A percentile compares a stretch with the other conserved stretches of the same genome.
Conservation (phyloP, 2,113 vertebrate species). For the Clupea harengus region DNA sequence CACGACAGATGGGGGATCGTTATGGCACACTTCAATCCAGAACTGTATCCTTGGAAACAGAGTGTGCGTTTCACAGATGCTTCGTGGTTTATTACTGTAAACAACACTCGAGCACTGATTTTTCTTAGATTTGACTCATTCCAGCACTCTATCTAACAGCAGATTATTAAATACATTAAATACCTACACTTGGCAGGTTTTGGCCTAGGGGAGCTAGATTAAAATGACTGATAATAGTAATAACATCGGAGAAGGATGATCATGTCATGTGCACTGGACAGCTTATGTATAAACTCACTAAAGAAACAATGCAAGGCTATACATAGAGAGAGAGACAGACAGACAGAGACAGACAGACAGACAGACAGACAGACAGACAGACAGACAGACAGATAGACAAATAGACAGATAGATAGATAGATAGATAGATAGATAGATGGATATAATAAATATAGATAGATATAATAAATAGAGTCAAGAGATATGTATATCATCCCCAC, state of each 20-base stretch:
- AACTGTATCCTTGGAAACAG: constrained; percentile 54
- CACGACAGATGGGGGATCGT: constrained; percentile 54
- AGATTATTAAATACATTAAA: not conserved
- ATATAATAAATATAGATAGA: not conserved
- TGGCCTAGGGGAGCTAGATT: not conserved
- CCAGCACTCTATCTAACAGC: not conserved
- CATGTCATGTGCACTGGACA: not conserved
- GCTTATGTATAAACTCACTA: not conserved
- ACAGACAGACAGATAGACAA: not conserved
- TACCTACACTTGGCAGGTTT: no score
- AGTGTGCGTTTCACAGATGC: constrained; percentile 49
- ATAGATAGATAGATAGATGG: not conserved
- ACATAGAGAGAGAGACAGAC: not conserved
- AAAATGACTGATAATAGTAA: not conserved
- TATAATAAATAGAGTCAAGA: constrained; percentile 28
- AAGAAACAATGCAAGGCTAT: no score
- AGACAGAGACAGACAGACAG: not conserved
- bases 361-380: not conserved
- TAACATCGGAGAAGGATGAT: not conserved
- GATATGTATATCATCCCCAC: not conserved
- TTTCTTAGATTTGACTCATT: not conserved
- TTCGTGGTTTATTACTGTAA: constrained; percentile 19
- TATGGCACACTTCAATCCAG: constrained; percentile 42
- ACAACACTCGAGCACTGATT: not conserved
- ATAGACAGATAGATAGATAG: not conserved